A percentile compares a stretch with the other conserved stretches of the same genome.
phyloP scores from a whole-genome alignment of 1,140 invertebrate genomes.

The Dermatophagoides farinae region DNA sequence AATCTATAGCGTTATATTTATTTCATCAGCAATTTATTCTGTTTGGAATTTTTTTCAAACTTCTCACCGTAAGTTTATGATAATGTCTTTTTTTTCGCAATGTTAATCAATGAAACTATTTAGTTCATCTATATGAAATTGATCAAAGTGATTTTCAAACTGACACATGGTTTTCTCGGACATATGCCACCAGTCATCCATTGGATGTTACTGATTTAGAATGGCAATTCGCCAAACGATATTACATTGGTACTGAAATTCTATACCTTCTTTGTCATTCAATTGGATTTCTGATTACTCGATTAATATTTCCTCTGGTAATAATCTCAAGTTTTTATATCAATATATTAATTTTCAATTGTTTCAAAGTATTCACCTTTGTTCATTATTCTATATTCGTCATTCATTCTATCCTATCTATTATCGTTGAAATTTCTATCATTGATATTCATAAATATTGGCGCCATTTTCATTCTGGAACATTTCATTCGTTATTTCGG shows the following conservation, averaged over 20 bases:
- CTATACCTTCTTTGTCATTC: background rate
- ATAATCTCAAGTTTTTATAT: background rate
- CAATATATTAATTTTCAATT: background rate
- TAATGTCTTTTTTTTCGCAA: no score
- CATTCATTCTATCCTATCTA: background rate
- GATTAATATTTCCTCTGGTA: background rate
- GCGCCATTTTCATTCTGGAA: background rate
- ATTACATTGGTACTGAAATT: background rate
- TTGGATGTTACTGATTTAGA: background rate
- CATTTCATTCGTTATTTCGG: background rate
- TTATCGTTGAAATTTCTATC: background rate
- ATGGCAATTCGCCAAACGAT: background rate
- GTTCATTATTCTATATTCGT: background rate
- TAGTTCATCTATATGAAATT: no score
- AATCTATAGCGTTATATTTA: no score
- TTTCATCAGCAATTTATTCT: no score
- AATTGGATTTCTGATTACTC: background rate
- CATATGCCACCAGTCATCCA: background rate
- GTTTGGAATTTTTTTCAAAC: no score
- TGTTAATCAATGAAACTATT: no score
- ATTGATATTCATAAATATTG: constrained; percentile 1
- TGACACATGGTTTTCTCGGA: background rate
- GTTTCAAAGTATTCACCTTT: background rate
- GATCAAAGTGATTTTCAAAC: no score
- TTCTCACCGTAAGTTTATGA: no score